Evolutionary conservation across 2,888 invertebrate species (phyloP).

Genomic region (Pristionchus maxplancki): DNA sequence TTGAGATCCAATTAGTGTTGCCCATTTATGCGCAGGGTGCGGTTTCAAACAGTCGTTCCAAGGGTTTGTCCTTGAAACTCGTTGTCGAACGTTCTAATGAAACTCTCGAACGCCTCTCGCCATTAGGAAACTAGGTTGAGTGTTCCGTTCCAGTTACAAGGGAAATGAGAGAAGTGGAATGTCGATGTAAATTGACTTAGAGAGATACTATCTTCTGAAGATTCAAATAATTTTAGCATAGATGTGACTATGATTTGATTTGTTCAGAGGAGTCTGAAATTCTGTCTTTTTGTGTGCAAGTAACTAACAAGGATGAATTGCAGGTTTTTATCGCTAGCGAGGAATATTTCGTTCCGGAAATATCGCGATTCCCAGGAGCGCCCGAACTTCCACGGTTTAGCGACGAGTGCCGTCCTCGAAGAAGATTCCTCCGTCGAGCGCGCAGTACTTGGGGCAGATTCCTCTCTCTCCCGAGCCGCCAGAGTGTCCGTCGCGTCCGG

Average conservation of each 20-base stretch:
- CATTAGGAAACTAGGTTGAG: neutral
- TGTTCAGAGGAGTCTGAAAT: neutral
- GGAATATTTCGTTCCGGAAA: slow-evolving; percentile 33
- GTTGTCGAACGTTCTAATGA: too few relatives aligned
- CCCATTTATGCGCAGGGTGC: neutral
- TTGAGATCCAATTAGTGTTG: neutral
- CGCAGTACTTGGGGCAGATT: slow-evolving; percentile 66
- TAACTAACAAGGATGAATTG: neutral
- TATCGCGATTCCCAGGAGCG: neutral
- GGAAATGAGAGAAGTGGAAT: neutral
- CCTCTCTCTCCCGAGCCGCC: slow-evolving; percentile 51
- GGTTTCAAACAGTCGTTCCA: neutral
- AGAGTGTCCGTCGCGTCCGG: slow-evolving; percentile 15
- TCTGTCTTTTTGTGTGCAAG: neutral
- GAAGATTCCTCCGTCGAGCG: slow-evolving; percentile 73
- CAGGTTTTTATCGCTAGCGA: neutral
- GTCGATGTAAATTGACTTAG: too few relatives aligned
- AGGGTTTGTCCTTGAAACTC: neutral
- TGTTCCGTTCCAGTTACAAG: neutral
- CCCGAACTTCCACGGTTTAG: slow-evolving; percentile 73
- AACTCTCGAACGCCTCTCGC: neutral
- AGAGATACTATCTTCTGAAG: too few relatives aligned
- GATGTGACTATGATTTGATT: neutral
- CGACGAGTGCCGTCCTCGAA: slow-evolving; percentile 78
- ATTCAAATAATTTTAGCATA: too few relatives aligned